These are phyloP conservation scores for Sebastes ruberrimus DNA, from an alignment of 2,797 vertebrate species.

Conservation along the genomic window DNA sequence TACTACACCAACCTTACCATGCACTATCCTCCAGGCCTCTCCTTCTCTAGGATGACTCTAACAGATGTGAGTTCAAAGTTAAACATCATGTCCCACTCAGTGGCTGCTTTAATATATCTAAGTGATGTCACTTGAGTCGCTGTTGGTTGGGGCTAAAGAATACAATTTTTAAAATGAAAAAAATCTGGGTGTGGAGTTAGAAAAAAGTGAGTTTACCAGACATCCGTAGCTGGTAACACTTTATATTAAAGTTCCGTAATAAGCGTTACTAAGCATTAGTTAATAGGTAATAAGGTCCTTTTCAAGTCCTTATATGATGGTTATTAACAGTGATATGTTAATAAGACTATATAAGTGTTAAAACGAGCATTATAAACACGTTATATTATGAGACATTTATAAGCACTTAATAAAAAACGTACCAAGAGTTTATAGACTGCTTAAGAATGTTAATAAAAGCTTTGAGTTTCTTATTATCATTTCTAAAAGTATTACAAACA, in stretches of 20 bases:
- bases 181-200: not conserved
- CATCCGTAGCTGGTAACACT: too few species aligned
- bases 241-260: too few species aligned
- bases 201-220: not conserved
- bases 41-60: slow-evolving; percentile 69
- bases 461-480: not conserved
- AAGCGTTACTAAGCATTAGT: not conserved
- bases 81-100: not conserved
- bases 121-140: not conserved
- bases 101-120: not conserved
- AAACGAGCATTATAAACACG: too few species aligned
- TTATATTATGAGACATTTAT: too few species aligned
- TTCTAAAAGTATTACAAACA: not conserved
- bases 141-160: not conserved
- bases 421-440: not conserved
- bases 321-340: too few species aligned
- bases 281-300: not conserved
- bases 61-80: slow-evolving; percentile 50
- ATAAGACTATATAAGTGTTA: too few species aligned
- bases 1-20: slow-evolving; percentile 81
- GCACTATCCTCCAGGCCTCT: slow-evolving; percentile 75
- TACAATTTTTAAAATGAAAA: not conserved
- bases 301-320: not conserved
- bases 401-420: too few species aligned
- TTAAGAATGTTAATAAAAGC: not conserved